These are phyloP conservation scores for Temnopleurus reevesii DNA, from an alignment of 53 echinoderm and acorn worm genomes.

Conservation along the genomic window DNA sequence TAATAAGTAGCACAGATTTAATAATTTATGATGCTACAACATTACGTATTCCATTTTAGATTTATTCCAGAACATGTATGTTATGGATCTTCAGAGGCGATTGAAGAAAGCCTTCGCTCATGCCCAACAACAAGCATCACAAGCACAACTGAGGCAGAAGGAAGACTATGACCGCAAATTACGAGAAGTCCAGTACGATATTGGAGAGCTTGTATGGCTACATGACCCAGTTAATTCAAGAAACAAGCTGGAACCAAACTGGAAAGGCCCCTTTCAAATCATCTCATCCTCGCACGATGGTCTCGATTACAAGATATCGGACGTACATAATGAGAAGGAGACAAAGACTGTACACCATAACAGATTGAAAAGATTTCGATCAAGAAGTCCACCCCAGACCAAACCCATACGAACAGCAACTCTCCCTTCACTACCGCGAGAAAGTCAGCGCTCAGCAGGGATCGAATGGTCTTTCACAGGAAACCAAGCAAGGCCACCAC, in stretches of 20 bases:
- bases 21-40: too few species aligned
- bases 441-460: too few species aligned
- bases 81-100: neutral
- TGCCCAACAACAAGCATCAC: neutral
- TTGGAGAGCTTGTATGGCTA: constrained; percentile 17
- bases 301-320: neutral
- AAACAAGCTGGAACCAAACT: constrained; percentile 29
- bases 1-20: too few species aligned
- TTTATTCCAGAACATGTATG: constrained; percentile 24
- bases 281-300: neutral
- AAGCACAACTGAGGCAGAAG: neutral
- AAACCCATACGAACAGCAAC: neutral
- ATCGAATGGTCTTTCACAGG: neutral
- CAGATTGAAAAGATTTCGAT: constrained; percentile 22
- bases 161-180: neutral
- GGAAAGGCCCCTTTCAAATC: constrained; percentile 13
- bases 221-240: constrained; percentile 2
- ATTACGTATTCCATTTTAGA: too few species aligned
- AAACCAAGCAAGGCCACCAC: neutral
- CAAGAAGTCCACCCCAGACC: neutral
- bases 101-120: neutral
- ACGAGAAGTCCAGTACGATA: neutral
- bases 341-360: constrained; percentile 15
- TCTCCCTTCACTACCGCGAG: neutral
- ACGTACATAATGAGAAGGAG: neutral